These are phyloP conservation scores for Haliaeetus vocifer DNA, from an alignment of 2,797 vertebrate genomes.

Conservation along the genomic window DNA sequence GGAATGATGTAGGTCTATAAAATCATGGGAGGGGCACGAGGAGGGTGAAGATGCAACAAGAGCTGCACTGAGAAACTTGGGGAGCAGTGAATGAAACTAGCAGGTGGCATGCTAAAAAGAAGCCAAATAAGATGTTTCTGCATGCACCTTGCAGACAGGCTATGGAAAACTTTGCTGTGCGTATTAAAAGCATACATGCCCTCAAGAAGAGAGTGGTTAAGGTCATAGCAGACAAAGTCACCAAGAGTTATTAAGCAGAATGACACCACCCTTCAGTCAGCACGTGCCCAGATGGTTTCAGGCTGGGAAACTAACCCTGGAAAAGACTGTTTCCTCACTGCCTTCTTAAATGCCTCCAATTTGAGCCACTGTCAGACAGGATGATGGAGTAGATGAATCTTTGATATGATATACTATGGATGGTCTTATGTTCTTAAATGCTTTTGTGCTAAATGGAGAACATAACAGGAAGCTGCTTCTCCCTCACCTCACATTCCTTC, in stretches of 20 bases:
- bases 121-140: neutral
- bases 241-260: neutral
- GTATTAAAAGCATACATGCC: accelerated
- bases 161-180: neutral
- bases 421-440: neutral
- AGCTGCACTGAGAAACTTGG: neutral
- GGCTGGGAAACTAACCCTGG: neutral
- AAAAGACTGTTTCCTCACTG: neutral
- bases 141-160: neutral
- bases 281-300: accelerated
- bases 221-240: neutral
- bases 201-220: neutral
- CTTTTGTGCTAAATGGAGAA: neutral
- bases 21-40: neutral
- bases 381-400: neutral
- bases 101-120: neutral
- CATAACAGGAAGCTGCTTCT: neutral
- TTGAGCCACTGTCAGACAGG: neutral
- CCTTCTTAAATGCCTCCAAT: neutral
- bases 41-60: neutral
- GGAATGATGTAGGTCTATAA: neutral
- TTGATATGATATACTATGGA: neutral
- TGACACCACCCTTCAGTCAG: neutral
- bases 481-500: neutral
- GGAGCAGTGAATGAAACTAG: neutral